Evolutionary conservation across 2,113 vertebrate species (phyloP).

Genomic region (Octodon degus): DNA sequence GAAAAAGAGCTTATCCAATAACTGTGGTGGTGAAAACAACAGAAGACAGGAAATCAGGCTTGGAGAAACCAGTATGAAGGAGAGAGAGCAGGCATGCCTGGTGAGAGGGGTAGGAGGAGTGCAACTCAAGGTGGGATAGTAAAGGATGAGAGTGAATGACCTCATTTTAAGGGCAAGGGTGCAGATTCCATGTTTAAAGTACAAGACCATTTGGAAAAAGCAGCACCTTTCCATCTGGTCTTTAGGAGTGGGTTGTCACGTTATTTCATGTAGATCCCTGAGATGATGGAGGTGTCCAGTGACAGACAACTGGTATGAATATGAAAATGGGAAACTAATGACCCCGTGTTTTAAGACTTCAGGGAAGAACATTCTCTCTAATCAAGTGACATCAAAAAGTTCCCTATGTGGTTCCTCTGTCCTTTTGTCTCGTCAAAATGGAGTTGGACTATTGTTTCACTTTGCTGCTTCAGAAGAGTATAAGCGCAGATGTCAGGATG

Average conservation of each 20-base stretch:
- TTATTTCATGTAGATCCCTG: background rate
- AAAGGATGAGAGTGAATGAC: background rate
- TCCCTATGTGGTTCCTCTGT: background rate
- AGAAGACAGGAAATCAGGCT: background rate
- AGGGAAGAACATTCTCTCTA: background rate
- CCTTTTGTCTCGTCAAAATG: slow-evolving; percentile 41
- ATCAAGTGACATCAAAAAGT: slow-evolving; percentile 52
- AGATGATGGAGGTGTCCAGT: background rate
- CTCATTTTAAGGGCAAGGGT: background rate
- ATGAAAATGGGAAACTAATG: slow-evolving; percentile 51
- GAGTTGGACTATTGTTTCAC: slow-evolving; percentile 63
- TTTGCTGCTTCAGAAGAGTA: slow-evolving; percentile 69
- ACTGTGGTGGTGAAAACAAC: background rate
- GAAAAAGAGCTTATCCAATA: background rate
- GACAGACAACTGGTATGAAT: background rate
- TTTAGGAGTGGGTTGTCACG: background rate
- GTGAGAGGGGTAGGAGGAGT: background rate
- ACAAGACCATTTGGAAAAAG: background rate
- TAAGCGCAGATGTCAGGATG: slow-evolving; percentile 65
- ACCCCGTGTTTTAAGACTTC: slow-evolving; percentile 22
- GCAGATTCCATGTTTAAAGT: background rate
- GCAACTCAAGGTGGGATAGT: background rate
- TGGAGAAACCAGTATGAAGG: background rate
- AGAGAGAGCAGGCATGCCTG: background rate
- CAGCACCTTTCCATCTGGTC: background rate